Evolutionary conservation across 2,888 invertebrate species (phyloP).

Genomic region (Luperina testacea): DNA sequence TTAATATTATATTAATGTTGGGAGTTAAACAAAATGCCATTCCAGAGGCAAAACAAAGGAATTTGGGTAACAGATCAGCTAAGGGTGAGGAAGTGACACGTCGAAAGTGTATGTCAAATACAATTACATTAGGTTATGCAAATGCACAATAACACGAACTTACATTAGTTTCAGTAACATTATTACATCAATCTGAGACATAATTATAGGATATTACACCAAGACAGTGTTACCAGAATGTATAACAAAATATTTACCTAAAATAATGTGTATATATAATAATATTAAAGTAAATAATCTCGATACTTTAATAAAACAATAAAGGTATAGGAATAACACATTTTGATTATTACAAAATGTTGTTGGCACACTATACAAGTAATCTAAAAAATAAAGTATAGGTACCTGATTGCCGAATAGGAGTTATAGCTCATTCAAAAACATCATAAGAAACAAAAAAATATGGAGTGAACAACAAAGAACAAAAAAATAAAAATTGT

Average conservation of each 20-base stretch:
- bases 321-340: slow-evolving; percentile 39
- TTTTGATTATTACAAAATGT: slow-evolving; percentile 47
- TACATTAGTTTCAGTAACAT: slow-evolving; percentile 47
- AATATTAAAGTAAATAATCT: slow-evolving; percentile 38
- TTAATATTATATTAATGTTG: slow-evolving; percentile 1
- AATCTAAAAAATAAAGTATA: slow-evolving; percentile 37
- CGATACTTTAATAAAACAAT: slow-evolving; percentile 22
- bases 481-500: slow-evolving; percentile 12
- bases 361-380: slow-evolving; percentile 56
- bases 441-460: slow-evolving; percentile 13
- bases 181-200: slow-evolving; percentile 45
- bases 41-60: slow-evolving; percentile 30
- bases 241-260: slow-evolving; percentile 34
- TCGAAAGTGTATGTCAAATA: slow-evolving; percentile 20
- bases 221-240: slow-evolving; percentile 28
- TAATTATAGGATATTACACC: slow-evolving; percentile 21
- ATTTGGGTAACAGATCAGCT: slow-evolving; percentile 1
- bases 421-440: slow-evolving; percentile 19
- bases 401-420: slow-evolving; percentile 29
- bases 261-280: slow-evolving; percentile 31
- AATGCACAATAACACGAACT: slow-evolving; percentile 49
- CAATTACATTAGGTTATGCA: slow-evolving; percentile 40
- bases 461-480: background rate
- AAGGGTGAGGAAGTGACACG: slow-evolving; percentile 1
- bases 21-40: slow-evolving; percentile 41